phyloP scores from a whole-genome alignment of 2,113 vertebrate species.

The Crotophaga sulcirostris region DNA sequence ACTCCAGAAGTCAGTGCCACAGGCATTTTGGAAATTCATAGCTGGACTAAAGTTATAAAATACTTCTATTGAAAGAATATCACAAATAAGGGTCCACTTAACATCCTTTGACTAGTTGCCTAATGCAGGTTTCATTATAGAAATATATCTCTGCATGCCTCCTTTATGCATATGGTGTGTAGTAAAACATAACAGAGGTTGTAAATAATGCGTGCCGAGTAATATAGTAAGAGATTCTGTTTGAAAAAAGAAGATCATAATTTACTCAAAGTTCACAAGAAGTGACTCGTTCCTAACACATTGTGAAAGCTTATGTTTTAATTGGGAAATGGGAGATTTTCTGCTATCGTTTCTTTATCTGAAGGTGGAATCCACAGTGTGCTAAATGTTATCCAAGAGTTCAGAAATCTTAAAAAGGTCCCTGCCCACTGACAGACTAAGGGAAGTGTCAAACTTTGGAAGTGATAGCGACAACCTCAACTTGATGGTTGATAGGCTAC shows the following conservation, averaged over 20 bases:
- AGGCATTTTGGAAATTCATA: not conserved
- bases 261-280: not conserved
- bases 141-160: not conserved
- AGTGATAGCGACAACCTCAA: not conserved
- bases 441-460: not conserved
- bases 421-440: not conserved
- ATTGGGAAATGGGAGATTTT: not conserved
- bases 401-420: not conserved
- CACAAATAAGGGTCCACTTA: not conserved
- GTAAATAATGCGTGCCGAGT: not conserved
- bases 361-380: not conserved
- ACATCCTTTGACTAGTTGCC: not conserved
- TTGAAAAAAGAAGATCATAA: not conserved
- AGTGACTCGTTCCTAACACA: not conserved
- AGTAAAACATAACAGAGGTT: not conserved
- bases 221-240: not conserved
- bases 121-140: not conserved
- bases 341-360: not conserved
- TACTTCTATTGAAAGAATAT: not conserved
- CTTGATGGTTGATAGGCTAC: not conserved
- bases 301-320: not conserved
- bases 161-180: not conserved
- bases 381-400: not conserved
- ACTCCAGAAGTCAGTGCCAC: not conserved
- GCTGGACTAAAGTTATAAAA: not conserved